Conservation (phyloP, 2,888 invertebrate species). For the Thecocarcelia acutangulata region DNA sequence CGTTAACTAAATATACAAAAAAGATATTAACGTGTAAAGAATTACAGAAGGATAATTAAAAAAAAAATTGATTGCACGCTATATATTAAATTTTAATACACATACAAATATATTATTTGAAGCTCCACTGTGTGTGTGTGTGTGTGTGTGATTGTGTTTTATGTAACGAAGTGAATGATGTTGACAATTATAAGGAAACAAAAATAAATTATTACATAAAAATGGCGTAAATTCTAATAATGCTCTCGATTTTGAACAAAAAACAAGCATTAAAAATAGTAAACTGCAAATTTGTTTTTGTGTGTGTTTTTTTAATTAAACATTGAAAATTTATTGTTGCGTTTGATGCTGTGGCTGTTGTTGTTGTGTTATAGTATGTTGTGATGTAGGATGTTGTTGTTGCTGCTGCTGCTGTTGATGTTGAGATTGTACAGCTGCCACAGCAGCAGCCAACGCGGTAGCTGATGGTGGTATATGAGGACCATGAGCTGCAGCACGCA, state of each 20-base stretch:
- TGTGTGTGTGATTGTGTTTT: background rate
- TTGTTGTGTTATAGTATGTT: constrained; percentile 68
- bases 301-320: constrained; percentile 53
- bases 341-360: constrained; percentile 60
- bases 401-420: constrained; percentile 70
- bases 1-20: too few relatives aligned
- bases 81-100: background rate
- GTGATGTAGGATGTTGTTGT: constrained; percentile 72
- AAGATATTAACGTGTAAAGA: too few relatives aligned
- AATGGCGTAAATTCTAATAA: constrained; percentile 60
- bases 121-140: constrained; percentile 19
- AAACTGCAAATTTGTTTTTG: constrained; percentile 45
- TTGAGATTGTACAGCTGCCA: constrained; percentile 69
- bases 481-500: constrained; percentile 72
- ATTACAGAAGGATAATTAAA: too few relatives aligned
- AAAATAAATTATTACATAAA: constrained; percentile 36
- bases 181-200: constrained; percentile 37
- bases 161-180: constrained; percentile 14
- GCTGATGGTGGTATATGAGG: constrained; percentile 73
- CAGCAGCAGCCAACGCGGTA: constrained; percentile 66
- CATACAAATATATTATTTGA: background rate
- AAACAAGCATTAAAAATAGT: constrained; percentile 51
- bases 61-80: too few relatives aligned
- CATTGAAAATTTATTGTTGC: constrained; percentile 62
- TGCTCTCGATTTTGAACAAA: constrained; percentile 38